Evolutionary conservation across 2,797 vertebrate genomes (phyloP).

Genomic region (Falco naumanni): DNA sequence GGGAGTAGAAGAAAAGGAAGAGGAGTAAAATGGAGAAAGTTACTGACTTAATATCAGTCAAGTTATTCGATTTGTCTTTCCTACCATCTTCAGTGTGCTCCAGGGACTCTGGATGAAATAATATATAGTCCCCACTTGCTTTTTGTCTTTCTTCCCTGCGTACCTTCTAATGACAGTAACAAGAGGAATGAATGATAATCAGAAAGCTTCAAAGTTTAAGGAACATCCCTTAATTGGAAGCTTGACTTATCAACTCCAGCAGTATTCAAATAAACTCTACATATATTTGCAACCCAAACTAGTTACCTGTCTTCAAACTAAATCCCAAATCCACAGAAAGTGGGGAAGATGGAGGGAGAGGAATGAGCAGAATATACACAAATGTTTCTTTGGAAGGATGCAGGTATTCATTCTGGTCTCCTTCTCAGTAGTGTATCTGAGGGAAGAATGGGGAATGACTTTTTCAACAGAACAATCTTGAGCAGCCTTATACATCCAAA

Average conservation of each 20-base stretch:
- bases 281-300: not conserved
- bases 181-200: not conserved
- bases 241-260: not conserved
- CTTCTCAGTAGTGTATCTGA: not conserved
- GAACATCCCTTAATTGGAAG: not conserved
- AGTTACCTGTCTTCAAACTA: not conserved
- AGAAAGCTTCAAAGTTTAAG: not conserved
- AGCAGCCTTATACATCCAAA: not conserved
- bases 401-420: not conserved
- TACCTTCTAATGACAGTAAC: not conserved
- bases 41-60: not conserved
- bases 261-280: not conserved
- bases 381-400: not conserved
- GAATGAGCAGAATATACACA: not conserved
- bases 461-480: not conserved
- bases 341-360: not conserved
- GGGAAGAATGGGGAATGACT: not conserved
- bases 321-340: not conserved
- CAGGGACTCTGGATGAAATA: not conserved
- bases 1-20: not conserved
- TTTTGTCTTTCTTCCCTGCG: not conserved
- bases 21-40: not conserved
- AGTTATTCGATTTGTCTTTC: conserved; percentile 2
- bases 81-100: not conserved
- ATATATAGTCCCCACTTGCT: not conserved